A percentile compares a stretch with the other conserved stretches of the same genome.
These are phyloP conservation scores for Actinia equina DNA, from an alignment of 64 coral and sea anemone species.

Conservation along the genomic window DNA sequence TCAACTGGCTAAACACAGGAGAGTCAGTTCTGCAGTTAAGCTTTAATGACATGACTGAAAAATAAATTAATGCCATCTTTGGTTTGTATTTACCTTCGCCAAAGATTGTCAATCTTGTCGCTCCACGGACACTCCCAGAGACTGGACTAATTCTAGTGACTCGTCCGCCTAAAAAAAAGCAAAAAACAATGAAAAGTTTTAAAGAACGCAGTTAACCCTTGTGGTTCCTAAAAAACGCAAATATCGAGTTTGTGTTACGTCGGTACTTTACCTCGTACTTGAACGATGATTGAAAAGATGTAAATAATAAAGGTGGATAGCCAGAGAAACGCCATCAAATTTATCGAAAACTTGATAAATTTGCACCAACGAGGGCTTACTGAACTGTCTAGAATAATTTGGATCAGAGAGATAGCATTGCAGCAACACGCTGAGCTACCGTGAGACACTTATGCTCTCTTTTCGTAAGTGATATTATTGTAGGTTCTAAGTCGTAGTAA, in stretches of 20 bases:
- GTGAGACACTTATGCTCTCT: not conserved
- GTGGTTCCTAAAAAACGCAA: not conserved
- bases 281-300: not conserved
- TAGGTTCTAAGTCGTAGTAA: not conserved
- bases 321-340: not conserved
- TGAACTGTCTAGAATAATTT: not conserved
- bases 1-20: not conserved
- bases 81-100: constrained; percentile 30
- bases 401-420: not conserved
- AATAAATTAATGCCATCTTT: not conserved
- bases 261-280: not conserved
- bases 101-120: constrained; percentile 39
- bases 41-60: too few species aligned
- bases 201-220: too few species aligned
- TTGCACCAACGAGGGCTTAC: not conserved
- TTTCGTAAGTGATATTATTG: not conserved
- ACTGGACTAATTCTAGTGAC: constrained; percentile 31
- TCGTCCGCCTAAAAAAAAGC: constrained; percentile 31
- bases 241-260: not conserved
- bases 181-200: not conserved
- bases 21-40: not conserved
- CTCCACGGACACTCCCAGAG: constrained; percentile 47
- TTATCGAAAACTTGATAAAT: not conserved
- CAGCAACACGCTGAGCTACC: not conserved
- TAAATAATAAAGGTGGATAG: not conserved